Evolutionary conservation across 2,888 invertebrate genomes (phyloP).

Genomic region (Amaurobius ferox): DNA sequence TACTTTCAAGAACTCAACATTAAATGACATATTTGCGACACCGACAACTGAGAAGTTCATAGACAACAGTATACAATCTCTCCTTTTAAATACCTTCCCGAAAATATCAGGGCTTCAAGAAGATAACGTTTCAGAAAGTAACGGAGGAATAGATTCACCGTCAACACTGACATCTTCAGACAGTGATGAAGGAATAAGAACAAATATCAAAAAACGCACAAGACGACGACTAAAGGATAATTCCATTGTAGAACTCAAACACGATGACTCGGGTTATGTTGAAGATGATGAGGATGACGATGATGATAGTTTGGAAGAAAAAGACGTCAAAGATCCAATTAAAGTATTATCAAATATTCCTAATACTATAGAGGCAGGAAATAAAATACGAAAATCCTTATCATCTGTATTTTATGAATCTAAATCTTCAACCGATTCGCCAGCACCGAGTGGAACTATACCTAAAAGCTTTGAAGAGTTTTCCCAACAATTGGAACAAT

Average conservation of each 20-base stretch:
- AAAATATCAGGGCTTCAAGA: conserved; percentile 34
- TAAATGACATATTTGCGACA: conserved; percentile 35
- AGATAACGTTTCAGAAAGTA: background rate
- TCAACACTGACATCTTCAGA: conserved; percentile 57
- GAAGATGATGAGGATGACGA: conserved; percentile 67
- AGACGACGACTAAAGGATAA: conserved; percentile 41
- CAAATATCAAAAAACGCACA: conserved; percentile 37
- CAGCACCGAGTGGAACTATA: background rate
- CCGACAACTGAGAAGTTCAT: background rate
- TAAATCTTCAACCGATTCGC: background rate
- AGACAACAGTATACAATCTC: conserved; percentile 24
- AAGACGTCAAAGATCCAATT: background rate
- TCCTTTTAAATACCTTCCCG: conserved; percentile 45
- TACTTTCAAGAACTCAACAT: conserved; percentile 44
- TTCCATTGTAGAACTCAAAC: conserved; percentile 32
- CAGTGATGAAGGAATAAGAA: conserved; percentile 45
- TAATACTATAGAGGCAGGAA: background rate
- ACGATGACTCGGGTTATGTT: conserved; percentile 69
- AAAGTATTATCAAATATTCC: background rate
- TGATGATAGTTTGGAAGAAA: conserved; percentile 39
- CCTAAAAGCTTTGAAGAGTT: conserved; percentile 46
- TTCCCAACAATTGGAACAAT: conserved; percentile 35
- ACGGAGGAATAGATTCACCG: conserved; percentile 6
- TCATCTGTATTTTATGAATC: conserved; percentile 51
- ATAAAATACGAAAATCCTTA: conserved; percentile 27